Base-by-base conservation (phyloP, 2,888 invertebrate genomes). In the Caenorhabditis sp. region DNA sequence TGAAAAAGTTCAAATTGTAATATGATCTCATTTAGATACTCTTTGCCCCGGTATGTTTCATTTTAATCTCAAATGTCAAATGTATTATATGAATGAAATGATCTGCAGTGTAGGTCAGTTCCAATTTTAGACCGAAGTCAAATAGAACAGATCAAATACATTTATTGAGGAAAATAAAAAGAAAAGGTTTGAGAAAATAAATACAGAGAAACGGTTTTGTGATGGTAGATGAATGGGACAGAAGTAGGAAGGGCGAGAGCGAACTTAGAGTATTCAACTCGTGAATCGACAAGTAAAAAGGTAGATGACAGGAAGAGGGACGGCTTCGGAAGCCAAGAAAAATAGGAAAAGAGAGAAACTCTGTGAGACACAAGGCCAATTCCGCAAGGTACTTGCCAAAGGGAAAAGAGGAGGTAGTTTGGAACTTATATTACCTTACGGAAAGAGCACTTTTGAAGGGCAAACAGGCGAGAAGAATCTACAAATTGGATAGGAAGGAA, bases 321-420 rank as follows among this genome's bases (percentile, higher is more conserved):
- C 22, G 53, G 17, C 73, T 73, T 73, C 43, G 46, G 26, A 73
- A 73, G 65, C 27, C 52, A 24, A 61, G 61, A 46, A 48, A 48
- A 43, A 20, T 20, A 13, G 13, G 41, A 50, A 24, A 58, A 20
- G 24, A n/a, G 11, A 37, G 15, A 17, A 37, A 52, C 62, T 72
- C 72, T 71, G 71, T 7, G 71, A 71, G 71, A 53, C 71, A 71
- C 58, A 65, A 73, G 65, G 59, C 65, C 65, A 46, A 26, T 73
- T 73, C 73, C 73, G 53, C 37, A 73, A 48, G 45, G 65, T 59
- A 59, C 73, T 66, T 24, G 62, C 65, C 73, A 52, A 59, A 50
- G 39, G 26, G 27, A 5, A 24, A 11, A 30, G 30, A 35, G 53
- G 73, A 73, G 73, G 72, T 72, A 72, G 72, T 72, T 73, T 73